phyloP scores from a whole-genome alignment of 1,140 invertebrate genomes.

The Uloborus diversus region DNA sequence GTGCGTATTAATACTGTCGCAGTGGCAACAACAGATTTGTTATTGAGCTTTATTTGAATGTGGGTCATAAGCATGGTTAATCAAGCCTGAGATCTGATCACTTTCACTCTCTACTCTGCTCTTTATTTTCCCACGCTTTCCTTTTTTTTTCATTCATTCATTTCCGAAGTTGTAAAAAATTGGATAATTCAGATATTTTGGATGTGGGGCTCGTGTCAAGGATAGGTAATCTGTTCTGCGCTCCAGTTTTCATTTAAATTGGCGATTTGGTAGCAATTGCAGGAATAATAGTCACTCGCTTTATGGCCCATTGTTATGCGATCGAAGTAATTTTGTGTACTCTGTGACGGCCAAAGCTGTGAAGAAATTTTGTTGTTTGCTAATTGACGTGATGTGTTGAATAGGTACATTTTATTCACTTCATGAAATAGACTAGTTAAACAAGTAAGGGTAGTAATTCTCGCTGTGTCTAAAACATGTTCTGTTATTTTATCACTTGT shows the following conservation, averaged over 20 bases:
- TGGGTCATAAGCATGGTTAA: conserved; percentile 48
- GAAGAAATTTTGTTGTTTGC: too few species aligned
- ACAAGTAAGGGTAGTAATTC: too few species aligned
- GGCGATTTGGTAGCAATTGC: background rate
- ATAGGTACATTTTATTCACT: too few species aligned
- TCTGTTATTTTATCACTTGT: too few species aligned
- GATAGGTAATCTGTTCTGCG: background rate
- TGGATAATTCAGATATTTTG: background rate
- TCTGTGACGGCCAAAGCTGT: too few species aligned
- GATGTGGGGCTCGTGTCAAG: conserved; percentile 13
- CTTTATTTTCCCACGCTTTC: conserved; percentile 43
- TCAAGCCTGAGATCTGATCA: conserved; percentile 32
- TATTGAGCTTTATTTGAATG: background rate
- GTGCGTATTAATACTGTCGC: too few species aligned
- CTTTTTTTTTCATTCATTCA: conserved; percentile 11
- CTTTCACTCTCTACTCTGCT: conserved; percentile 14
- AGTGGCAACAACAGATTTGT: background rate
- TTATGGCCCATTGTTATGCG: too few species aligned
- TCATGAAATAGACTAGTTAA: too few species aligned
- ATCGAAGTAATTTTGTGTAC: too few species aligned
- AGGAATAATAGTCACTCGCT: background rate
- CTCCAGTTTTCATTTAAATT: conserved; percentile 2
- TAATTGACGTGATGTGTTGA: too few species aligned
- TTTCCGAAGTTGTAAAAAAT: background rate
- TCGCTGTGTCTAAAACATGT: too few species aligned